Evolutionary conservation across 2,888 invertebrate genomes (phyloP).

Genomic region (Eilema caniola): DNA sequence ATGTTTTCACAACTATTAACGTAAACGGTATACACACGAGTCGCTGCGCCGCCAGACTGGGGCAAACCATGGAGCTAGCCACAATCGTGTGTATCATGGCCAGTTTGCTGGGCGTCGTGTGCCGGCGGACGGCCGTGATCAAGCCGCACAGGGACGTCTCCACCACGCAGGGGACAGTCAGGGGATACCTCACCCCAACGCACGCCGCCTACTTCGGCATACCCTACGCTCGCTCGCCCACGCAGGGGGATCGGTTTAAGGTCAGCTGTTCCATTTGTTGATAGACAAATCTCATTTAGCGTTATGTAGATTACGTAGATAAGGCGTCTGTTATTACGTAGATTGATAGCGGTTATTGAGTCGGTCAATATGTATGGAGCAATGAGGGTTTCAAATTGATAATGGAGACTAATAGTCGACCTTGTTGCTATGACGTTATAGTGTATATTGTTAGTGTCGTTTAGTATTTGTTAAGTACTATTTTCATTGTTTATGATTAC

Average conservation of each 20-base stretch:
- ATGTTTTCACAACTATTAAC: constrained; percentile 43
- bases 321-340: constrained; percentile 40
- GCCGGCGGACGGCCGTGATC: constrained; percentile 34
- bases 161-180: constrained; percentile 70
- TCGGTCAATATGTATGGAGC: background rate
- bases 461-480: background rate
- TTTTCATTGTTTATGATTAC: background rate
- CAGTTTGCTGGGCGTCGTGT: constrained; percentile 29
- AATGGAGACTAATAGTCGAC: constrained; percentile 3
- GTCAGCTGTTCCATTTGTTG: constrained; percentile 67
- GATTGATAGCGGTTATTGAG: constrained; percentile 23
- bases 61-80: constrained; percentile 4
- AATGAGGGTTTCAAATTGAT: constrained; percentile 5
- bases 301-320: constrained; percentile 53
- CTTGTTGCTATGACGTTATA: background rate
- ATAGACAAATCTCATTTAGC: constrained; percentile 59
- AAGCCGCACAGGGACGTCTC: constrained; percentile 66
- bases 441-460: background rate
- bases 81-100: constrained; percentile 14
- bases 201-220: constrained; percentile 78
- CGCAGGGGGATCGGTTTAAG: constrained; percentile 70
- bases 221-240: constrained; percentile 75
- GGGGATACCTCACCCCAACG: constrained; percentile 72
- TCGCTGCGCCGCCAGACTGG: constrained; percentile 2
- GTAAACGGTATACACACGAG: constrained; percentile 8